A percentile compares a stretch with the other conserved stretches of the same genome.
These are phyloP conservation scores for Heliconius aoede DNA, from an alignment of 2,888 invertebrate genomes.

Conservation along the genomic window DNA sequence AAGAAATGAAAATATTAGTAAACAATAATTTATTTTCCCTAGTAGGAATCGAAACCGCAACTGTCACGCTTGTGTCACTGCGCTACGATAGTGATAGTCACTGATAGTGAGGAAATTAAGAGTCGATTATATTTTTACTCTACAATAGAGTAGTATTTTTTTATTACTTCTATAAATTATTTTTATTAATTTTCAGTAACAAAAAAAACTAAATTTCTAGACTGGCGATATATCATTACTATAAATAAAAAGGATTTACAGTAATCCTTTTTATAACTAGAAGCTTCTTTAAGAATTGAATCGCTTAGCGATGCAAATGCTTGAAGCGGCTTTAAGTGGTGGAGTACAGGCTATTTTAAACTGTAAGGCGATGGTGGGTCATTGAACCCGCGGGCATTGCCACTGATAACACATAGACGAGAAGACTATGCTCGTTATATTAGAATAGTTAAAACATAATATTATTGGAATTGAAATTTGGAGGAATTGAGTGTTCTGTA, in stretches of 20 bases:
- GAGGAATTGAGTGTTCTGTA: background rate
- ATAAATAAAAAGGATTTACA: background rate
- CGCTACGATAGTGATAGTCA: no score
- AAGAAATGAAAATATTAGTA: no score
- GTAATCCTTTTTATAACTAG: background rate
- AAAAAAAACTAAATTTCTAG: no score
- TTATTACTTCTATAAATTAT: background rate
- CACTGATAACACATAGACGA: conserved; percentile 61
- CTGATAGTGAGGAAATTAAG: no score
- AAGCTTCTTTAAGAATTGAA: conserved; percentile 1
- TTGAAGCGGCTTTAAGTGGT: conserved; percentile 30
- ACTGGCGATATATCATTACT: background rate
- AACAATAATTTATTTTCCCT: no score
- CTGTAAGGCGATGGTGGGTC: conserved; percentile 63
- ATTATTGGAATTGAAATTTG: no score
- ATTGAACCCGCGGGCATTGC: conserved; percentile 64
- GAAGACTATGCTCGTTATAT: background rate
- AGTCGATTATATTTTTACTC: no score
- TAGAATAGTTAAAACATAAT: background rate
- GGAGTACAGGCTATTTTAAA: conserved; percentile 73
- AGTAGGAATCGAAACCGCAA: no score
- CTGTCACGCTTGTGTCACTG: no score
- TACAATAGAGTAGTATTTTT: background rate
- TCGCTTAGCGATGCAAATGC: conserved; percentile 20
- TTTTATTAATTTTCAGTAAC: no score